These are phyloP conservation scores for Oxytorus armatus DNA, from an alignment of 2,888 invertebrate species.

Conservation along the genomic window DNA sequence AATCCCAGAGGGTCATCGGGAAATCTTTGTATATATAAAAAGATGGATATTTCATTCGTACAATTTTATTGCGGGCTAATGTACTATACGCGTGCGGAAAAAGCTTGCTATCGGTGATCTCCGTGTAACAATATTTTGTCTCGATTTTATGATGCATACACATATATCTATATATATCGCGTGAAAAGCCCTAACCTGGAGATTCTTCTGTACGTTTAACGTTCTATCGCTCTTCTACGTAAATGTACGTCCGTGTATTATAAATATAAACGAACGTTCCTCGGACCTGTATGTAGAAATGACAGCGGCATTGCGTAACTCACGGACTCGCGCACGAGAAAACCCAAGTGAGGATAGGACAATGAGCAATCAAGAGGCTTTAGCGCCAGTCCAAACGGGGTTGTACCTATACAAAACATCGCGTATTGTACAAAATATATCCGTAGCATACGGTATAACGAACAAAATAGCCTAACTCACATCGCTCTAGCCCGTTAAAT, in stretches of 20 bases:
- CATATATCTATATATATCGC: too few relatives aligned
- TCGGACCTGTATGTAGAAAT: slow-evolving; percentile 8
- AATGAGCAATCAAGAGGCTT: slow-evolving; percentile 72
- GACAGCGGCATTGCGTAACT: slow-evolving; percentile 42
- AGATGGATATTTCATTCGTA: too few relatives aligned
- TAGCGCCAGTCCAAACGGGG: slow-evolving; percentile 48
- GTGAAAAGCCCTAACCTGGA: slow-evolving; percentile 53
- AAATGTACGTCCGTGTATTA: not conserved
- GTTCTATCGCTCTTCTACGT: slow-evolving; percentile 37
- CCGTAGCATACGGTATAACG: not conserved
- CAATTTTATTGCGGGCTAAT: slow-evolving; percentile 20
- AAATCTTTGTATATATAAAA: too few relatives aligned
- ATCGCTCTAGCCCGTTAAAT: not conserved
- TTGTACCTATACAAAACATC: slow-evolving; percentile 9
- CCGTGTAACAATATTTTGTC: slow-evolving; percentile 59
- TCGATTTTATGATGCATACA: slow-evolving; percentile 60
- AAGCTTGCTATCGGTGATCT: too few relatives aligned
- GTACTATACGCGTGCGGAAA: too few relatives aligned
- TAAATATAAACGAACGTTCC: not conserved
- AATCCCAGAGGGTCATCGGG: too few relatives aligned
- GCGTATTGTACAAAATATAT: slow-evolving; percentile 38
- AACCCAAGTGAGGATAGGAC: slow-evolving; percentile 62
- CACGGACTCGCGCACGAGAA: slow-evolving; percentile 31
- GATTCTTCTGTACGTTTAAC: slow-evolving; percentile 36
- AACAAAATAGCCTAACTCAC: slow-evolving; percentile 1